Conservation (phyloP, 1,140 invertebrate genomes). For the Drosophila bocqueti region DNA sequence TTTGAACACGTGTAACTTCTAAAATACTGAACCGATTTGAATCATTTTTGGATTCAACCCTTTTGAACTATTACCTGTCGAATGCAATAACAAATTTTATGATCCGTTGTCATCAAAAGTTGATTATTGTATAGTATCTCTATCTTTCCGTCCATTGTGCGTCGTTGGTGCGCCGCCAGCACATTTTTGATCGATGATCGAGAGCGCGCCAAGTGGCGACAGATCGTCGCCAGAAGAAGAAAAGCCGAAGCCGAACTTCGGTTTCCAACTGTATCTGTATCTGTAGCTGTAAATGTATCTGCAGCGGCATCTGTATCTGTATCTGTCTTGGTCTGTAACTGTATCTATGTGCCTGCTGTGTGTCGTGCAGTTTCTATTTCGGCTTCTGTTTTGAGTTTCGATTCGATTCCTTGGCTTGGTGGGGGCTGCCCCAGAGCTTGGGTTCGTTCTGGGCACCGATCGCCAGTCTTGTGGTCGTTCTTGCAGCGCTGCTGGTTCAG, state of each 20-base stretch:
- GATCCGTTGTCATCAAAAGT: too few species aligned
- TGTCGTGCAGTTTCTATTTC: constrained; percentile 31
- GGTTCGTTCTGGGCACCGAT: constrained; percentile 10
- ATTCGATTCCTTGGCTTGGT: constrained; percentile 44
- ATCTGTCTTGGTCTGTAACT: not conserved
- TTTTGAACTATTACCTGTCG: too few species aligned
- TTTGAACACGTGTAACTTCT: too few species aligned
- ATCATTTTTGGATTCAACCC: too few species aligned
- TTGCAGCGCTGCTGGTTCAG: constrained; percentile 64
- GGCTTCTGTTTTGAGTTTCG: constrained; percentile 41
- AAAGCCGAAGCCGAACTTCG: constrained; percentile 28
- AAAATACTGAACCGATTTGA: too few species aligned
- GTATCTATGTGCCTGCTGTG: constrained; percentile 10
- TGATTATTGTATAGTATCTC: too few species aligned
- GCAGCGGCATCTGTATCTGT: constrained; percentile 7
- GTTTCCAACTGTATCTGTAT: constrained; percentile 17
- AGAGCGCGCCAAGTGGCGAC: constrained; percentile 17
- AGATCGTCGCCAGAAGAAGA: constrained; percentile 15
- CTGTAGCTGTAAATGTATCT: constrained; percentile 14
- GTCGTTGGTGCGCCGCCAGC: constrained; percentile 6
- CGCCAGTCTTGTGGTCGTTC: constrained; percentile 69
- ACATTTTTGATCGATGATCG: constrained; percentile 59
- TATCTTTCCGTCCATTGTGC: too few species aligned
- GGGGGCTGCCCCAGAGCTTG: constrained; percentile 7
- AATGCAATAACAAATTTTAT: too few species aligned